Conservation (phyloP, 2,888 invertebrate genomes). For the Keiferia lycopersicella region DNA sequence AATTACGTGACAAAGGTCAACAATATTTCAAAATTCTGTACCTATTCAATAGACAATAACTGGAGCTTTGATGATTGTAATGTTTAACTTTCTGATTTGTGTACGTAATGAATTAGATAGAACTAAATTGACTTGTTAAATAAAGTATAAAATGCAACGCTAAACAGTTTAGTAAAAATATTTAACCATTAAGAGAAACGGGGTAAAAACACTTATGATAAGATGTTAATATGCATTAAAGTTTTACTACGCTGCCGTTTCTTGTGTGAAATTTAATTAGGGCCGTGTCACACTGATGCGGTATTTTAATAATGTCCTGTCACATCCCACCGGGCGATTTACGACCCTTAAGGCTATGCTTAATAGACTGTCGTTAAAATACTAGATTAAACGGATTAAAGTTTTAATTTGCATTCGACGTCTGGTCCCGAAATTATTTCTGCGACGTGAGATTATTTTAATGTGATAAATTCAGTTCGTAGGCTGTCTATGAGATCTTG, state of each 20-base stretch:
- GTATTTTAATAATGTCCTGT: conserved; percentile 71
- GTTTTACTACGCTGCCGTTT: conserved; percentile 62
- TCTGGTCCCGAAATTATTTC: conserved; percentile 25
- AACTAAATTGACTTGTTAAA: too few relatives aligned
- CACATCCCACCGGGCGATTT: conserved; percentile 57
- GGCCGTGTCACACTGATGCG: conserved; percentile 64
- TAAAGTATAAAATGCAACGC: not conserved
- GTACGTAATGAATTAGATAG: not conserved
- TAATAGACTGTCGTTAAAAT: conserved; percentile 54
- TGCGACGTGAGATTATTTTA: conserved; percentile 13
- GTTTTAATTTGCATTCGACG: conserved; percentile 55
- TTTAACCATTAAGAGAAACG: not conserved
- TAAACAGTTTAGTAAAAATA: not conserved
- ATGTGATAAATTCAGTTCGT: not conserved
- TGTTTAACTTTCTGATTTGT: not conserved
- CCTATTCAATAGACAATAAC: too few relatives aligned
- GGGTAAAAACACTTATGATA: not conserved
- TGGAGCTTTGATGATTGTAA: too few relatives aligned
- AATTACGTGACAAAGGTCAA: too few relatives aligned
- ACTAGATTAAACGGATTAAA: conserved; percentile 56
- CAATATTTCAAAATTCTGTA: too few relatives aligned
- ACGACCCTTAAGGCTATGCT: conserved; percentile 53
- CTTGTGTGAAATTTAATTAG: conserved; percentile 75
- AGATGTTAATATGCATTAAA: conserved; percentile 60
- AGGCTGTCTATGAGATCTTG: too few relatives aligned